Percentiles rank a stretch among this genome's conserved stretches.
These are phyloP conservation scores for Cladopsammia gracilis DNA, from an alignment of 64 coral and sea anemone species.

Conservation along the genomic window DNA sequence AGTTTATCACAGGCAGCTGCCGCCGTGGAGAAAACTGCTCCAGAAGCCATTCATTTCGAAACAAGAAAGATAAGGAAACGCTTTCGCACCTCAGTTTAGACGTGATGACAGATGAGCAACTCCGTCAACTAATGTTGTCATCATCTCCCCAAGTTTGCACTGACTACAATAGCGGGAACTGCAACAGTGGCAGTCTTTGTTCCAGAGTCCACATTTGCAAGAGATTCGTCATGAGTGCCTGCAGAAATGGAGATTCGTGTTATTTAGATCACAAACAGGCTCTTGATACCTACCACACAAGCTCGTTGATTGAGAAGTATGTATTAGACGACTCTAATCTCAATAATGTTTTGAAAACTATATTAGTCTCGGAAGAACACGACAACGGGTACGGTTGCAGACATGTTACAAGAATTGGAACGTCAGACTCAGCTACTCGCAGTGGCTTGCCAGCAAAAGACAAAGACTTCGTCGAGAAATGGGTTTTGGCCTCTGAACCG, in stretches of 20 bases:
- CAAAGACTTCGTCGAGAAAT: background rate
- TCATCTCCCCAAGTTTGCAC: slow-evolving; percentile 74
- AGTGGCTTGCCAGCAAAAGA: background rate
- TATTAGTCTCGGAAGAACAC: background rate
- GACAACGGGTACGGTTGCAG: background rate
- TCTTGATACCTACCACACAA: background rate
- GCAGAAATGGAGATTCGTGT: background rate
- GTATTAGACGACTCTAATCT: background rate
- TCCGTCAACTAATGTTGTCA: slow-evolving; percentile 37
- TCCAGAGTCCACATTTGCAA: slow-evolving; percentile 46
- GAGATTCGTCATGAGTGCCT: slow-evolving; percentile 2
- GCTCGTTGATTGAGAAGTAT: background rate
- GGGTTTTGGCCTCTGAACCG: no score
- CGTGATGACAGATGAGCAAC: slow-evolving; percentile 39
- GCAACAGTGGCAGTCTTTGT: slow-evolving; percentile 4
- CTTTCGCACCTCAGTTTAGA: slow-evolving; percentile 21
- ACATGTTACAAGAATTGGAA: background rate
- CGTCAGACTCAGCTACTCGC: background rate
- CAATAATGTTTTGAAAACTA: background rate
- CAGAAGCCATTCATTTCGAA: slow-evolving; percentile 49
- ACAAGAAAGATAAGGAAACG: slow-evolving; percentile 40
- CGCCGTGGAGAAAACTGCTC: slow-evolving; percentile 16
- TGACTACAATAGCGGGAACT: slow-evolving; percentile 57
- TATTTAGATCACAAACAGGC: slow-evolving; percentile 1
- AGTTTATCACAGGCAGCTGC: slow-evolving; percentile 38